Conservation (phyloP, 2,113 vertebrate genomes). For the Eclectus roratus region DNA sequence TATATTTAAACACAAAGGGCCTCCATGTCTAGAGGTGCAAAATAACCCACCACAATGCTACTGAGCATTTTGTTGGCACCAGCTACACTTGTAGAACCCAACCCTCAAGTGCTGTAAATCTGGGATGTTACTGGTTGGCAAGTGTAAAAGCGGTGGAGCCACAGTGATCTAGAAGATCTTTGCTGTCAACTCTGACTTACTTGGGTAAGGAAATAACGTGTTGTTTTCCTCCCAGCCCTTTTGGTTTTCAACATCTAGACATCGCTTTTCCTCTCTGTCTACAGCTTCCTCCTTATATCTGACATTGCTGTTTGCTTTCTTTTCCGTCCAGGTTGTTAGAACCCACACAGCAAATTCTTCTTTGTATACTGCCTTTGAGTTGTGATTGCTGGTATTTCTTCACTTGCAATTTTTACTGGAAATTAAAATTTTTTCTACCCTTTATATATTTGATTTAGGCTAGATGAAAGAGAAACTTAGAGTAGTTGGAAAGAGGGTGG, state of each 20-base stretch:
- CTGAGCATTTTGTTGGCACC: neutral
- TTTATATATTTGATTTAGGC: neutral
- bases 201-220: neutral
- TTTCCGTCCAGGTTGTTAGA: neutral
- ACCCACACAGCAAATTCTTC: neutral
- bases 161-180: neutral
- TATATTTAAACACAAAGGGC: conserved; percentile 40
- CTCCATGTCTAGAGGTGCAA: neutral
- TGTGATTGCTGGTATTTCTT: neutral
- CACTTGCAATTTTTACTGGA: neutral
- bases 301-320: neutral
- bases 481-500: neutral
- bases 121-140: neutral
- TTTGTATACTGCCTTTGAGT: neutral
- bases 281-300: neutral
- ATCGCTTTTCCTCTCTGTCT: neutral
- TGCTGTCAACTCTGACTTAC: neutral
- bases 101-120: neutral
- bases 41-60: neutral
- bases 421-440: neutral
- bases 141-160: neutral
- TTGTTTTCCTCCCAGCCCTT: accelerated
- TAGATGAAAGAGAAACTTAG: neutral
- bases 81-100: neutral
- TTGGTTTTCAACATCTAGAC: neutral